Evolutionary conservation across 1,140 invertebrate species (phyloP).

Genomic region (Colletes gigas): DNA sequence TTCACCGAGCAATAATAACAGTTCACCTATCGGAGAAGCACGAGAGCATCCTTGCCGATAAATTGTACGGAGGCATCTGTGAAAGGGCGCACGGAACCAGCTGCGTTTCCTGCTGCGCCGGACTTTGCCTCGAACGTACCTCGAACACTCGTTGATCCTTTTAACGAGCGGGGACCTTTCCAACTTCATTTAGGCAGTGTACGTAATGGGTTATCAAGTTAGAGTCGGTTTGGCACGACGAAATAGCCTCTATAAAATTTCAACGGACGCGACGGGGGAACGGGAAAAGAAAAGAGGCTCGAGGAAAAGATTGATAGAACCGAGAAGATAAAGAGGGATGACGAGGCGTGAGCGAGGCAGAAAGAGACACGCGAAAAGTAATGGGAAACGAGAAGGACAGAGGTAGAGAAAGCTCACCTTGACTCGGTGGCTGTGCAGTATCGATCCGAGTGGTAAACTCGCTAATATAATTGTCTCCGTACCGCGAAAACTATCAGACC

Average conservation of each 20-base stretch:
- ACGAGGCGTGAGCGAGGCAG: not conserved
- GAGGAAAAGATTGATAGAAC: not conserved
- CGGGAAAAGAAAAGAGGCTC: not conserved
- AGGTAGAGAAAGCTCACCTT: constrained; percentile 39
- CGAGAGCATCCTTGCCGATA: constrained; percentile 10
- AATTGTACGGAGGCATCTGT: not conserved
- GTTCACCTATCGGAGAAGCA: not conserved
- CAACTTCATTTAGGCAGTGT: not conserved
- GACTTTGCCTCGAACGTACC: too few relatives aligned
- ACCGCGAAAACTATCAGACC: constrained; percentile 45
- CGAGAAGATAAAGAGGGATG: not conserved
- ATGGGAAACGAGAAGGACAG: not conserved
- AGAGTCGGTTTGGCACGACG: too few relatives aligned
- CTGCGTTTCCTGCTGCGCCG: not conserved
- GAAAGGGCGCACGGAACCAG: not conserved
- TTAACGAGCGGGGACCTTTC: not conserved
- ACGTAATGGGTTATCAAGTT: too few relatives aligned
- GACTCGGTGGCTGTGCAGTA: constrained; percentile 55
- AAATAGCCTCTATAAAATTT: too few relatives aligned
- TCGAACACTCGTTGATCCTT: not conserved
- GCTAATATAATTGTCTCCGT: constrained; percentile 53
- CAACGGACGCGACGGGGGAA: too few relatives aligned
- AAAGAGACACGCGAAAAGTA: constrained; percentile 14
- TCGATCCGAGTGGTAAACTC: constrained; percentile 53
- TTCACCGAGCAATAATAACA: constrained; percentile 29